Percentiles rank a stretch among this genome's conserved stretches.
Conservation (phyloP, 1,140 invertebrate species). For the Geopemphigus sp. region DNA sequence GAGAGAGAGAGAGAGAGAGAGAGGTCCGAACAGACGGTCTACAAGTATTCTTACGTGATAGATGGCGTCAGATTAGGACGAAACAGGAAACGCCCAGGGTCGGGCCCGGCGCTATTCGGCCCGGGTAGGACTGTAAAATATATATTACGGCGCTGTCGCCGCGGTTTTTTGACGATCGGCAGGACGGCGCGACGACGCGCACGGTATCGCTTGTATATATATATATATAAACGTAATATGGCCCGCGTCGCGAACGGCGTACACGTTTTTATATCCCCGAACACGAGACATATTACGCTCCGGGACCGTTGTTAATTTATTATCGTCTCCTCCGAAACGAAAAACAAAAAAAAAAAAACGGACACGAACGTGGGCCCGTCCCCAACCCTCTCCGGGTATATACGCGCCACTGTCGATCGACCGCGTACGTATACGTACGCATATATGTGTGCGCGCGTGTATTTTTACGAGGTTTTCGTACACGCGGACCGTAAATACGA, state of each 20-base stretch:
- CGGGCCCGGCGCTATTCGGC: constrained; percentile 4
- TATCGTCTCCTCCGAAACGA: background rate
- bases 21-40: background rate
- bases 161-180: constrained; percentile 40
- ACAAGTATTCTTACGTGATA: constrained; percentile 20
- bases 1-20: background rate
- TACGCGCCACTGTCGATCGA: background rate
- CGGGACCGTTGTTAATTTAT: constrained; percentile 22
- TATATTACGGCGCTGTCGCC: constrained; percentile 8
- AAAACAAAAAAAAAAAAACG: constrained; percentile 21
- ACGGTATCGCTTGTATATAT: too few species aligned
- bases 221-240: too few species aligned
- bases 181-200: background rate
- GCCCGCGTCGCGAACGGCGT: too few species aligned
- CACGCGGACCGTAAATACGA: constrained; percentile 14
- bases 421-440: background rate
- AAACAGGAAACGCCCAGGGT: constrained; percentile 46
- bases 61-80: constrained; percentile 46
- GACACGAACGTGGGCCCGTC: background rate
- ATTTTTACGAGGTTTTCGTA: constrained; percentile 17
- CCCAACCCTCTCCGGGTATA: constrained; percentile 8
- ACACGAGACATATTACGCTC: constrained; percentile 2
- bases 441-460: background rate
- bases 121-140: background rate
- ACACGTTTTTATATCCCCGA: too few species aligned